Evolutionary conservation across 2,113 vertebrate species (phyloP), one percentile per base, ranked within the genome.

Genomic region (Istiophorus platypterus): DNA sequence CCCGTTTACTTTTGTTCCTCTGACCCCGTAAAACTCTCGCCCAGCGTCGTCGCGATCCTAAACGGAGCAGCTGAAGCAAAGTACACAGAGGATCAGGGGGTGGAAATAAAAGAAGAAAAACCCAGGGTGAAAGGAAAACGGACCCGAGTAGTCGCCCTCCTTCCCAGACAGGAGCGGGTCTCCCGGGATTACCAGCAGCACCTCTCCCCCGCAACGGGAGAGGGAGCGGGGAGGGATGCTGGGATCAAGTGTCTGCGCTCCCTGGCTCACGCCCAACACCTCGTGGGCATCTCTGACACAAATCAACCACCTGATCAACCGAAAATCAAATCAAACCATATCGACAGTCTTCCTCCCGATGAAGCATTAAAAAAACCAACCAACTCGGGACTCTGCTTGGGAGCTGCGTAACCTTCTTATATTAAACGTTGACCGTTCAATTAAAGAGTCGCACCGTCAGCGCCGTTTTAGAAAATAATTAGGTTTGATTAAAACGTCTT

Each of bases 261-360:
- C 41, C 73, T 92, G 93, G 90, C 84, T 84, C 67, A 62, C 64
- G 65, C 85, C 90, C 92, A 93, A 82, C 78, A 75, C 69, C 86
- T 86, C 81, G 26, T 79, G 89, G 84, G 80, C 84, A 76, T 78
- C 57, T 81, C 56, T 77, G 68, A 80, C 84, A 85, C 80, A 82
- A 85, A 88, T 87, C 82, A 86, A 56, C 77, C 89, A 89, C 87
- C 80, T 89, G 80, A 92, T 88, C 76, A 81, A 34, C 64, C 82
- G 67, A 6, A 51, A 76, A 89, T 88, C 11, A 66, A 87, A 74
- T 84, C 37, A 70, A 37, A 82, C 74, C 27, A 71, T 61, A 54
- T 62, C 12, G 56, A 67, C 54, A 57, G 70, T 47, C 26, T 17
- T 37, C 13, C 71, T 41, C 62, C 4, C 29, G 29, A 45, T 9